Conservation (phyloP, 2,888 invertebrate genomes). For the Leptopilina drosophilae region DNA sequence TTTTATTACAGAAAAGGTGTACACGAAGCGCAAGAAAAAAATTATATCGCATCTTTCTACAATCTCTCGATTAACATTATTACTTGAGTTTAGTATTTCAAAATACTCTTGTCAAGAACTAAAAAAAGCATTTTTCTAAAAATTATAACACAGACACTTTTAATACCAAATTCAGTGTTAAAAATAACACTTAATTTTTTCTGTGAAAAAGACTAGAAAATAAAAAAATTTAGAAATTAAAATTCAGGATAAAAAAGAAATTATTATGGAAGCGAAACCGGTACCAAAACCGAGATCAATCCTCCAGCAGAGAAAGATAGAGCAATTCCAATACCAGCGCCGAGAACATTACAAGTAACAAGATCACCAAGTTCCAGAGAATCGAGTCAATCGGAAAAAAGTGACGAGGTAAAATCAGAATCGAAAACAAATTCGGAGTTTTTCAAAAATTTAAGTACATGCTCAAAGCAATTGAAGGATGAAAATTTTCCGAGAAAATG, state of each 20-base stretch:
- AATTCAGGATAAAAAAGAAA: neutral
- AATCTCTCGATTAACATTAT: too few species aligned
- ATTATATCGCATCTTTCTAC: too few species aligned
- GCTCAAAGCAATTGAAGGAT: slow-evolving; percentile 79
- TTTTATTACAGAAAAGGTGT: too few species aligned
- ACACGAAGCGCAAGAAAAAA: too few species aligned
- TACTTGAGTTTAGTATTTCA: too few species aligned
- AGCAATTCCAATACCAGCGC: slow-evolving; percentile 69
- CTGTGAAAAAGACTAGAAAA: neutral
- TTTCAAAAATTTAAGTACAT: slow-evolving; percentile 68
- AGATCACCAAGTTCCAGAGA: slow-evolving; percentile 65
- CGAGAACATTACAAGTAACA: slow-evolving; percentile 52
- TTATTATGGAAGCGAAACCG: slow-evolving; percentile 72
- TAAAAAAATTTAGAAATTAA: neutral
- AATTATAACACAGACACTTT: too few species aligned
- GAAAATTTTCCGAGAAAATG: slow-evolving; percentile 78
- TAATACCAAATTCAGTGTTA: too few species aligned
- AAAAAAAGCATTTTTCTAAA: too few species aligned
- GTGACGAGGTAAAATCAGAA: slow-evolving; percentile 65
- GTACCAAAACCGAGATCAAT: slow-evolving; percentile 71
- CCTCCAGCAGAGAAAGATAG: slow-evolving; percentile 55
- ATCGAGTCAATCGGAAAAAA: slow-evolving; percentile 67
- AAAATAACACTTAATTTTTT: too few species aligned
- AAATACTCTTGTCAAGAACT: too few species aligned
- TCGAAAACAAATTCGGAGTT: slow-evolving; percentile 63